Conservation (phyloP, 2,888 invertebrate species). For the Platyscelio sp. region DNA sequence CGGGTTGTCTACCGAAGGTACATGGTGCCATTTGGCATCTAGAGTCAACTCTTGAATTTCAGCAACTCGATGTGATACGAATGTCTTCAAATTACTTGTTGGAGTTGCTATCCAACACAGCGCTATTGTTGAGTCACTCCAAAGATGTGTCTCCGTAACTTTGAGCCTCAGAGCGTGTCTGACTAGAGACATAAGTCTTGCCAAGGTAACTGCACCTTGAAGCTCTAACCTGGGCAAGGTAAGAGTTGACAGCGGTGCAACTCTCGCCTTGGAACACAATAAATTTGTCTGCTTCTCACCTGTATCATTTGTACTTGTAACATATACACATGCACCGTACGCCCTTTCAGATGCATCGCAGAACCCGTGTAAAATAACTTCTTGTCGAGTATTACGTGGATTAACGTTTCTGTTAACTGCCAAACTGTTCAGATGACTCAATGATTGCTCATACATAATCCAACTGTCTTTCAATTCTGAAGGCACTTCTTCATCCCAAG, state of each 20-base stretch:
- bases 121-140: constrained; percentile 48
- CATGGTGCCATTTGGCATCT: too few relatives aligned
- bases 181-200: constrained; percentile 15
- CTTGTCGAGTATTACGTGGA: constrained; percentile 1
- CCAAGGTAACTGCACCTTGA: constrained; percentile 24
- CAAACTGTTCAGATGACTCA: constrained; percentile 23
- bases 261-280: constrained; percentile 66
- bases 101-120: constrained; percentile 44
- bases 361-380: constrained; percentile 66
- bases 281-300: constrained; percentile 20
- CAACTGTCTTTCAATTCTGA: not conserved
- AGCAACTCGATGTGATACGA: too few relatives aligned
- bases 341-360: constrained; percentile 71
- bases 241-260: constrained; percentile 16
- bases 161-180: constrained; percentile 7
- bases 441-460: constrained; percentile 8
- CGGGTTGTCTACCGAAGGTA: too few relatives aligned
- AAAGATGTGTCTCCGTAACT: constrained; percentile 21
- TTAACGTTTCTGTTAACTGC: constrained; percentile 33
- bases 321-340: constrained; percentile 73
- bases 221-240: constrained; percentile 41
- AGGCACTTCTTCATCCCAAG: constrained; percentile 40
- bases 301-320: constrained; percentile 6
- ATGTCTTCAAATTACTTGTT: constrained; percentile 29
- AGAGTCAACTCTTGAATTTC: too few relatives aligned